phyloP scores from a whole-genome alignment of 2,888 invertebrate species.

The Lasioglossum lativentre region DNA sequence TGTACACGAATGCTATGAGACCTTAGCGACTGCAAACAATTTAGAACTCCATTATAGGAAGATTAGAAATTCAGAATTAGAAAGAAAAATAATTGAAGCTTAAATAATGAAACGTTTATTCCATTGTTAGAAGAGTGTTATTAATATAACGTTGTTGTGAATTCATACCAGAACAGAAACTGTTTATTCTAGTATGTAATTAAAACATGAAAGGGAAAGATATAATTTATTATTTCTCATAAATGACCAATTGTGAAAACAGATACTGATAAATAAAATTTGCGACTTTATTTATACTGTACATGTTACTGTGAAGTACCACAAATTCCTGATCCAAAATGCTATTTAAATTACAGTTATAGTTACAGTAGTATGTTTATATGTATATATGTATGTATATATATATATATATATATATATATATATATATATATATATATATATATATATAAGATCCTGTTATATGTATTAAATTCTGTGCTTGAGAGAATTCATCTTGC shows the following conservation, averaged over 20 bases:
- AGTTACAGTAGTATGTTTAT: slow-evolving; percentile 38
- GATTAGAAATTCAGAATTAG: slow-evolving; percentile 15
- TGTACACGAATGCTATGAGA: slow-evolving; percentile 46
- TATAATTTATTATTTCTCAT: slow-evolving; percentile 65
- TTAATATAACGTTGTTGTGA: slow-evolving; percentile 59
- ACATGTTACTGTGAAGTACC: slow-evolving; percentile 65
- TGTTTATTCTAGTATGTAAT: slow-evolving; percentile 58
- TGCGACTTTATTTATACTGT: slow-evolving; percentile 69
- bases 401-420: background rate
- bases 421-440: background rate
- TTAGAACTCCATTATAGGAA: slow-evolving; percentile 38
- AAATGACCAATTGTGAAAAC: slow-evolving; percentile 74
- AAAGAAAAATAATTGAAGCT: slow-evolving; percentile 30
- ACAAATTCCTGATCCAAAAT: slow-evolving; percentile 64
- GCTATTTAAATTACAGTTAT: slow-evolving; percentile 35
- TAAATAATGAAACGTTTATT: slow-evolving; percentile 53
- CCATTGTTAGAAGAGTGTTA: slow-evolving; percentile 55
- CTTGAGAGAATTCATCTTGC: slow-evolving; percentile 49
- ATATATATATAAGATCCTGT: slow-evolving; percentile 42
- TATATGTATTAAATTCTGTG: slow-evolving; percentile 48
- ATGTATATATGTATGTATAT: background rate
- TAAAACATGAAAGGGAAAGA: slow-evolving; percentile 38
- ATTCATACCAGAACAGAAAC: slow-evolving; percentile 50
- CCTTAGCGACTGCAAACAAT: slow-evolving; percentile 36
- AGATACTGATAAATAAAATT: slow-evolving; percentile 69